Conservation (phyloP, 1,140 invertebrate species). For the Apolygus lucorum region DNA sequence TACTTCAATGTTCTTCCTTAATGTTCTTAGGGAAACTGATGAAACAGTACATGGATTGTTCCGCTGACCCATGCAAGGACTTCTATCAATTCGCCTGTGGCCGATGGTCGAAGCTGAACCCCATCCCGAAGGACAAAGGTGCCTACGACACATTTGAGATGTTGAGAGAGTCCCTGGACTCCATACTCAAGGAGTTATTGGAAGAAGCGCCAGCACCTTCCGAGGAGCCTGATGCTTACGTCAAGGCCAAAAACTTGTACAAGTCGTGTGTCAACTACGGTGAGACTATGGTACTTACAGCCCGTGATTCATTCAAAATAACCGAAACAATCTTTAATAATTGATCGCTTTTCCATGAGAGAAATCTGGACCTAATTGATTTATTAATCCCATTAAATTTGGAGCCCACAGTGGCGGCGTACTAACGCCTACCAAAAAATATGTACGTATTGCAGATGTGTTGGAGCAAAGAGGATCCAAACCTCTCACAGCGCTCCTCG, state of each 20-base stretch:
- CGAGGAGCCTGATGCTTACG: slow-evolving; percentile 43
- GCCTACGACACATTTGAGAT: slow-evolving; percentile 76
- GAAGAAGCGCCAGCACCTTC: slow-evolving; percentile 41
- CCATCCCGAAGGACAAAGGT: slow-evolving; percentile 73
- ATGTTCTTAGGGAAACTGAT: slow-evolving; percentile 45
- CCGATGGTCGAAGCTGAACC: slow-evolving; percentile 72
- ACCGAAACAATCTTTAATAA: no score
- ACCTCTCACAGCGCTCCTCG: slow-evolving; percentile 61
- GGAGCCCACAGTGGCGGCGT: no score
- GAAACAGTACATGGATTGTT: slow-evolving; percentile 66
- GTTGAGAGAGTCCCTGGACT: slow-evolving; percentile 63
- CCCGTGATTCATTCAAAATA: no score
- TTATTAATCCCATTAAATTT: no score
- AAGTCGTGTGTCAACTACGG: slow-evolving; percentile 75
- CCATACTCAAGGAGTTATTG: slow-evolving; percentile 57
- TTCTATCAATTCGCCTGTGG: slow-evolving; percentile 88
- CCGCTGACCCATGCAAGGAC: slow-evolving; percentile 75
- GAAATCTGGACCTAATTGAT: no score
- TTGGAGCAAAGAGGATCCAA: slow-evolving; percentile 56
- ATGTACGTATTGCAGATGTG: slow-evolving; percentile 43
- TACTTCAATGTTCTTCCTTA: neutral
- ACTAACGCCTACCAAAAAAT: neutral
- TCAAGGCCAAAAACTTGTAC: slow-evolving; percentile 71
- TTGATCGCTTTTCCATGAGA: no score
- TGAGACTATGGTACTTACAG: no score